A percentile compares a stretch with the other conserved stretches of the same genome.
Conservation (phyloP, 1,140 invertebrate species). For the Elymnias hypermnestra region DNA sequence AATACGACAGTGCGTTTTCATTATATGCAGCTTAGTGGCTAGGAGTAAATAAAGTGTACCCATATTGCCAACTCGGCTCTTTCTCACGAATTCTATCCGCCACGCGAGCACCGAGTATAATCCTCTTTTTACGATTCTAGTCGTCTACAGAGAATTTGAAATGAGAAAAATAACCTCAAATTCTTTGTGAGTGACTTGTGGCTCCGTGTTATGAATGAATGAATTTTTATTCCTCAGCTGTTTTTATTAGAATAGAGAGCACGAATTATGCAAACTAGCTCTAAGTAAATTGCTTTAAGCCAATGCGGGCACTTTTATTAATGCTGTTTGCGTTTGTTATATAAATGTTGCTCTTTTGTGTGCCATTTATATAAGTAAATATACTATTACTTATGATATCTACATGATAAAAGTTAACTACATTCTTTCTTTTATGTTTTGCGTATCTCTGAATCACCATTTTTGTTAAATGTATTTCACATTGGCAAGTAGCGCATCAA, state of each 20-base stretch:
- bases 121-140: constrained; percentile 73
- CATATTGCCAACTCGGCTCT: constrained; percentile 64
- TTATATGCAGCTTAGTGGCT: constrained; percentile 72
- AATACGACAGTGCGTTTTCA: constrained; percentile 72
- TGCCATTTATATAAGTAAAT: no score
- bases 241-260: constrained; percentile 25
- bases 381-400: no score
- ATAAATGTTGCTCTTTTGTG: constrained; percentile 4
- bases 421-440: no score
- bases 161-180: constrained; percentile 69
- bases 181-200: constrained; percentile 54
- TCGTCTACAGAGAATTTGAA: constrained; percentile 65
- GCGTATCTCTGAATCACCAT: no score
- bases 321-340: constrained; percentile 10
- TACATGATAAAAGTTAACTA: no score
- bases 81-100: constrained; percentile 65
- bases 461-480: no score
- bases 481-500: no score
- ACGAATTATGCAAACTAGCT: constrained; percentile 25
- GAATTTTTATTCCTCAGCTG: constrained; percentile 26
- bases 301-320: constrained; percentile 9
- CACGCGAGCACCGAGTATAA: constrained; percentile 57
- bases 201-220: constrained; percentile 52
- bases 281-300: constrained; percentile 25
- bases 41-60: constrained; percentile 58